phyloP scores from a whole-genome alignment of 1,140 invertebrate species.

The Diorhabda sublineata region DNA sequence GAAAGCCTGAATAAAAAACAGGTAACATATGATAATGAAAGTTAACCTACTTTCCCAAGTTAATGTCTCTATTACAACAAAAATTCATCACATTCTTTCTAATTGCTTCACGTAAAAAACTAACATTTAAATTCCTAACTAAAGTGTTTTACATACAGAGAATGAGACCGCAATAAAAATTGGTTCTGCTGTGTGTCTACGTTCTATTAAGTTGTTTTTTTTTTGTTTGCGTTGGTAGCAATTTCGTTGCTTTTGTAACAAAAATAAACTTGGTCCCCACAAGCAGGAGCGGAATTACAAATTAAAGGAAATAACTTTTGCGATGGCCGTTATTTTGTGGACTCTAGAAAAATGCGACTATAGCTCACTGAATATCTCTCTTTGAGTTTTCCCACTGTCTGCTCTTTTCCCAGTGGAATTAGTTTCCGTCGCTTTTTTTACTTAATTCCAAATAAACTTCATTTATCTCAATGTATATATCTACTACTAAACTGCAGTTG shows the following conservation, averaged over 20 bases:
- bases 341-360: neutral
- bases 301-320: slow-evolving; percentile 18
- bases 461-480: no score
- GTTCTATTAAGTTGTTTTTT: slow-evolving; percentile 11
- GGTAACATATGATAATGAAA: no score
- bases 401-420: neutral
- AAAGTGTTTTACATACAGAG: neutral
- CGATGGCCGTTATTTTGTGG: neutral
- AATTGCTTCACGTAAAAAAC: neutral
- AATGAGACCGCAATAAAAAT: slow-evolving; percentile 16
- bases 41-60: no score
- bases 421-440: no score
- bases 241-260: slow-evolving; percentile 13
- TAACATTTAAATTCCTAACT: neutral
- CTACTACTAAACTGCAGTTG: no score
- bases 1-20: no score
- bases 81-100: no score
- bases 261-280: slow-evolving; percentile 13
- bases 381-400: neutral
- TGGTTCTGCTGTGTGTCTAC: slow-evolving; percentile 14
- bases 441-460: no score
- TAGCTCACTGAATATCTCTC: slow-evolving; percentile 9
- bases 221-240: slow-evolving; percentile 7
- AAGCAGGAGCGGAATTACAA: slow-evolving; percentile 16
- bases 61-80: no score